Evolutionary conservation across 2,113 vertebrate genomes (phyloP).

Genomic region (Lycocorax pyrrhopterus): DNA sequence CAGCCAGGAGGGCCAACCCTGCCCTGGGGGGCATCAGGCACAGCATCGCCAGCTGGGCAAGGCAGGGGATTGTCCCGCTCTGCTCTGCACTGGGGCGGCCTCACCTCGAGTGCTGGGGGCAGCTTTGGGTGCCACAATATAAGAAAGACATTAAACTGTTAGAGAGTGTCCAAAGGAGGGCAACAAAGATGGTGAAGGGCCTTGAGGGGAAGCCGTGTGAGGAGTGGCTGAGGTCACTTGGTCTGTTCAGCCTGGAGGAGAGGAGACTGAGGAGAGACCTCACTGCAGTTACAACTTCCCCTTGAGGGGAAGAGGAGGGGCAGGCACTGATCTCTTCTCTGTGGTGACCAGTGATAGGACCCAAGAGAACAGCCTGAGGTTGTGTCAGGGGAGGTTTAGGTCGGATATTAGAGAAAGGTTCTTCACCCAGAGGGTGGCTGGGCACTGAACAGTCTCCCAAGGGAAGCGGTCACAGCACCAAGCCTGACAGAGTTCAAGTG

Average conservation of each 20-base stretch:
- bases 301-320: fast-evolving
- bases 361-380: fast-evolving
- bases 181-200: not conserved
- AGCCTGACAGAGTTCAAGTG: not conserved
- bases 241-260: not conserved
- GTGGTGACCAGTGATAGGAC: not conserved
- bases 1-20: not conserved
- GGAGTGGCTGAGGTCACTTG: fast-evolving
- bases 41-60: not conserved
- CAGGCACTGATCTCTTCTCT: not conserved
- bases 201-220: not conserved
- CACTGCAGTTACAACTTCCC: not conserved
- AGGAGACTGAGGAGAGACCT: not conserved
- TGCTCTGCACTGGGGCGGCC: not conserved
- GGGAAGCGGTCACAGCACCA: not conserved
- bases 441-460: not conserved
- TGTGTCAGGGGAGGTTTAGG: not conserved
- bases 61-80: not conserved
- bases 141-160: not conserved
- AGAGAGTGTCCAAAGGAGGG: not conserved
- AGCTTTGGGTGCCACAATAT: fast-evolving
- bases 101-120: not conserved
- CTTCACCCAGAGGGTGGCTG: not conserved
- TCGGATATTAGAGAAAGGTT: not conserved
- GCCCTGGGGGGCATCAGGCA: not conserved